Percentiles rank a stretch among this genome's conserved stretches.
Evolutionary conservation across 2,113 vertebrate species (phyloP).

Genomic region (Tautogolabrus adspersus): DNA sequence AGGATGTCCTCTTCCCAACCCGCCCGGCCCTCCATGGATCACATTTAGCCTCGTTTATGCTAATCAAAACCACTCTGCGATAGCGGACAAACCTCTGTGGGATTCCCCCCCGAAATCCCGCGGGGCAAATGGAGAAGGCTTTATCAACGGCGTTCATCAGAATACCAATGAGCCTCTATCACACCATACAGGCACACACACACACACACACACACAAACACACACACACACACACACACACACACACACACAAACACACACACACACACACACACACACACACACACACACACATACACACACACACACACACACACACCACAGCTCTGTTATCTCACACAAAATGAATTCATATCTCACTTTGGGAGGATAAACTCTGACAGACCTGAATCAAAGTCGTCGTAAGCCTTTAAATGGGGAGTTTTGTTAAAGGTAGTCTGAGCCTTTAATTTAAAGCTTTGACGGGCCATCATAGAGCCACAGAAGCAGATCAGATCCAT

Average conservation of each 20-base stretch:
- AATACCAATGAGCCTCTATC: conserved; percentile 69
- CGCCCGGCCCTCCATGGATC: conserved; percentile 8
- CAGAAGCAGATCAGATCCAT: conserved; percentile 56
- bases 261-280: conserved; percentile 17
- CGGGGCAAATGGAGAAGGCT: conserved; percentile 43
- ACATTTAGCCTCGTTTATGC: conserved; percentile 64
- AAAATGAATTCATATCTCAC: conserved; percentile 45
- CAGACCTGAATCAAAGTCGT: conserved; percentile 45
- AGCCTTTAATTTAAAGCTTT: conserved; percentile 47
- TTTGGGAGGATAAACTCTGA: conserved; percentile 42
- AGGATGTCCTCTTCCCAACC: conserved; percentile 34
- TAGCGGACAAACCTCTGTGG: conserved; percentile 45
- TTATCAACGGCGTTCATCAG: conserved; percentile 58
- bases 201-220: too few relatives aligned
- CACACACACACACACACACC: conserved; percentile 13
- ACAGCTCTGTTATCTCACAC: neutral
- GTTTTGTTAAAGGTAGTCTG: conserved; percentile 34
- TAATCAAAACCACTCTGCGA: conserved; percentile 56
- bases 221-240: conserved; percentile 7
- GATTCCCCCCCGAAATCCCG: conserved; percentile 48
- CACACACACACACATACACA: conserved; percentile 23
- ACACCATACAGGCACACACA: conserved; percentile 20
- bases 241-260: conserved; percentile 24
- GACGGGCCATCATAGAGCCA: conserved; percentile 7
- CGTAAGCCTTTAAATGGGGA: conserved; percentile 14